Evolutionary conservation across 2,113 vertebrate species (phyloP).

Genomic region (Atractosteus spatula): DNA sequence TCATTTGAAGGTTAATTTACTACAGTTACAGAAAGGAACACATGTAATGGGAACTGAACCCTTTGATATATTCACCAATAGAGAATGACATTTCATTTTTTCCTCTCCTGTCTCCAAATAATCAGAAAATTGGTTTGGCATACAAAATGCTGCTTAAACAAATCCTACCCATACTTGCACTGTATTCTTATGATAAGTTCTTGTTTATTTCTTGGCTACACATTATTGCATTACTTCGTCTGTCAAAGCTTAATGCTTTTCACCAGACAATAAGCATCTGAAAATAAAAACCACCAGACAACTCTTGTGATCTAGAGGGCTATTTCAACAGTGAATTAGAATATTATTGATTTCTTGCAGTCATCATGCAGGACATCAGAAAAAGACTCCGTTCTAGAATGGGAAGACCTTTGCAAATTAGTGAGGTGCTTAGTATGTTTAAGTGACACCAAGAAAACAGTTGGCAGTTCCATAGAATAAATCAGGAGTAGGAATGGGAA

Average conservation of each 20-base stretch:
- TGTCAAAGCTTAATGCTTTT: conserved; percentile 34
- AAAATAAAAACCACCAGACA: conserved; percentile 39
- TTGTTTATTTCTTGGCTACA: conserved; percentile 42
- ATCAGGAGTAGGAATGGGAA: too few species aligned
- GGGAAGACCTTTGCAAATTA: conserved; percentile 52
- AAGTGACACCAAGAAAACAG: conserved; percentile 26
- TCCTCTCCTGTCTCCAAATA: neutral
- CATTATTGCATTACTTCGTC: conserved; percentile 29
- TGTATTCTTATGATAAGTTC: conserved; percentile 48
- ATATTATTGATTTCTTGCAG: conserved; percentile 39
- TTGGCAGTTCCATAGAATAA: too few species aligned
- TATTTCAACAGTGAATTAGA: conserved; percentile 22
- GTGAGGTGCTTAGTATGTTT: conserved; percentile 54
- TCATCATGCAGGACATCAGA: conserved; percentile 42
- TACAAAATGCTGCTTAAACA: neutral
- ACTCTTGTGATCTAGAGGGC: conserved; percentile 28
- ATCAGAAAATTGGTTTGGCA: neutral
- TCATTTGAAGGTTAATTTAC: too few species aligned
- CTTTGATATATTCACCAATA: neutral
- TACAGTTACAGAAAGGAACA: too few species aligned
- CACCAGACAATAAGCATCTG: conserved; percentile 38
- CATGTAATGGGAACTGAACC: too few species aligned
- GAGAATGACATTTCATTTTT: neutral
- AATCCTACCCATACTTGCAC: conserved; percentile 29
- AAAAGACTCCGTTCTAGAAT: conserved; percentile 41